Percentiles rank a stretch among this genome's conserved stretches.
These are phyloP conservation scores for Nesoenas mayeri DNA, from an alignment of 2,113 vertebrate species.

Conservation along the genomic window DNA sequence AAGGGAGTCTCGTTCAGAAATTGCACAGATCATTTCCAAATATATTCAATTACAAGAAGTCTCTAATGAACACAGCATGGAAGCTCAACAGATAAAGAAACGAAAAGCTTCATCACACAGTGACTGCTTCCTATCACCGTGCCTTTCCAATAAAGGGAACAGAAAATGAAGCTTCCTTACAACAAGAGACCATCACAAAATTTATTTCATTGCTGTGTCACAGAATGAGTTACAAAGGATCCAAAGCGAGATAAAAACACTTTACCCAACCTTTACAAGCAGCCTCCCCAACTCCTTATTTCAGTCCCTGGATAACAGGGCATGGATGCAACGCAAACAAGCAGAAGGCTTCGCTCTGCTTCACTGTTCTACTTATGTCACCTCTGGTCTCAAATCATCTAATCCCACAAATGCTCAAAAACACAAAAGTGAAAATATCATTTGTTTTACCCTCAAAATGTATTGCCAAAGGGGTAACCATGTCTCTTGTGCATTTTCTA, in stretches of 20 bases:
- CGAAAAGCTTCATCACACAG: slow-evolving; percentile 31
- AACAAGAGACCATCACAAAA: not conserved
- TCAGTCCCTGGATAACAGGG: not conserved
- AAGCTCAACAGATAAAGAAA: slow-evolving; percentile 24
- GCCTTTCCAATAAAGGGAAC: not conserved
- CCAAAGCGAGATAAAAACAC: not conserved
- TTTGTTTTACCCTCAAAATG: not conserved
- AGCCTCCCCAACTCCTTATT: not conserved
- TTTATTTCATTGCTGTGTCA: not conserved
- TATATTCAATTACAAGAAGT: slow-evolving; percentile 17
- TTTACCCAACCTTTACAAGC: not conserved
- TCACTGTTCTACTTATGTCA: slow-evolving; percentile 45
- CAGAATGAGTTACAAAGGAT: not conserved
- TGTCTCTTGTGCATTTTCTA: not conserved
- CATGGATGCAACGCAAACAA: not conserved
- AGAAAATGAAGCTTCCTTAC: slow-evolving; percentile 16
- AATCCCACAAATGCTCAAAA: slow-evolving; percentile 2
- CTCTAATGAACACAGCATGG: slow-evolving; percentile 36
- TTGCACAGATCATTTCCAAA: slow-evolving; percentile 5
- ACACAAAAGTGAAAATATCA: not conserved
- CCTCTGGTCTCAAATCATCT: not conserved
- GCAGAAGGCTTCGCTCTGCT: slow-evolving; percentile 28
- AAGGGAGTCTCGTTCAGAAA: not conserved
- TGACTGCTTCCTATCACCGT: not conserved
- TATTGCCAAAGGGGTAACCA: not conserved